Conservation (phyloP, 1,140 invertebrate genomes). For the Solenopsis fugax region DNA sequence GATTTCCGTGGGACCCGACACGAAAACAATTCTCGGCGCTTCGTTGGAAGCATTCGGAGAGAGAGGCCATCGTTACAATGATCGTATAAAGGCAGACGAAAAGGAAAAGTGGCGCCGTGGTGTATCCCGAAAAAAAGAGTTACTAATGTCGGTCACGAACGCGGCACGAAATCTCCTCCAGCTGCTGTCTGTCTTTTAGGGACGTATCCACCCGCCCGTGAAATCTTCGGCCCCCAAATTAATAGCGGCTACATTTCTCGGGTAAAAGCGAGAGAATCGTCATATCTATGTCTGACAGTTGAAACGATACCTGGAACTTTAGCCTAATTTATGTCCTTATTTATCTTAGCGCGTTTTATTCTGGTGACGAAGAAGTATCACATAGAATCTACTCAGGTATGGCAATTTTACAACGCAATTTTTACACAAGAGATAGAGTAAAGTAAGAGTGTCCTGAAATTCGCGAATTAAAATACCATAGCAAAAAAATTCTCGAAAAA, state of each 20-base stretch:
- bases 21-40: conserved; percentile 46
- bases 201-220: conserved; percentile 64
- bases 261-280: conserved; percentile 40
- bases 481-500: too few species aligned
- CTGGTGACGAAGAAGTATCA: not conserved
- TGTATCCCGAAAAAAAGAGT: conserved; percentile 69
- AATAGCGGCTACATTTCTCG: conserved; percentile 72
- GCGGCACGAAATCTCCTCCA: conserved; percentile 70
- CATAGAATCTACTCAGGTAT: not conserved
- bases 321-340: not conserved
- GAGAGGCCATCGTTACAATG: conserved; percentile 53
- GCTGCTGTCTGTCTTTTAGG: conserved; percentile 72
- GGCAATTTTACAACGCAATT: not conserved
- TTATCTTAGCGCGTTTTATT: conserved; percentile 4
- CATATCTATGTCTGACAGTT: conserved; percentile 32
- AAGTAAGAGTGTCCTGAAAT: not conserved
- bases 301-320: conserved; percentile 36
- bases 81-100: conserved; percentile 18
- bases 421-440: not conserved
- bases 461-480: too few species aligned
- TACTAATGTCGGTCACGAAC: conserved; percentile 79
- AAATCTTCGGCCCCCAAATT: conserved; percentile 72
- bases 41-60: conserved; percentile 25
- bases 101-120: conserved; percentile 45
- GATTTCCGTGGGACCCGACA: conserved; percentile 48